Evolutionary conservation across 2,797 vertebrate species (phyloP).

Genomic region (Rhabdomys pumilio): DNA sequence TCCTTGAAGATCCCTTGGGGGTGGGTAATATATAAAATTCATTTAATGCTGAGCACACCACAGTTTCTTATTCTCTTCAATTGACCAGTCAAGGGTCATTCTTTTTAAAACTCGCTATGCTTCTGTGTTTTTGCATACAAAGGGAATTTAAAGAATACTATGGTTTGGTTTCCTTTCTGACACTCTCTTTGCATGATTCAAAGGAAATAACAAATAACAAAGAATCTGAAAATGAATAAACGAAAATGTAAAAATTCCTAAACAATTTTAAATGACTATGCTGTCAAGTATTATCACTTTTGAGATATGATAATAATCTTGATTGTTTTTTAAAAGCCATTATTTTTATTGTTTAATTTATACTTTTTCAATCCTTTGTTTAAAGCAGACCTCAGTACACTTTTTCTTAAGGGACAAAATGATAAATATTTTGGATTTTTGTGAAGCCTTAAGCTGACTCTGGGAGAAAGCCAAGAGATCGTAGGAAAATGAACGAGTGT

Average conservation of each 20-base stretch:
- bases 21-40: background rate
- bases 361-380: background rate
- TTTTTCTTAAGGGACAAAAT: conserved; percentile 54
- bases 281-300: conserved; percentile 8
- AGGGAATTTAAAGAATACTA: conserved; percentile 48
- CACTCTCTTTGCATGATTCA: conserved; percentile 52
- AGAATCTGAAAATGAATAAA: conserved; percentile 36
- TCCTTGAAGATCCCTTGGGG: background rate
- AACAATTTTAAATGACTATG: conserved; percentile 42
- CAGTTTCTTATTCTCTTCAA: background rate
- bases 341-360: background rate
- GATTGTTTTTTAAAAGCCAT: conserved; percentile 34
- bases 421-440: conserved; percentile 50
- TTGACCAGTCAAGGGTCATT: background rate
- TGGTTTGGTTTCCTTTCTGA: conserved; percentile 24
- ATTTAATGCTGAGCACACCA: background rate
- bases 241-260: background rate
- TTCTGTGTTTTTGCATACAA: conserved; percentile 31
- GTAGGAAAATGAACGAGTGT: background rate
- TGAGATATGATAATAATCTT: background rate
- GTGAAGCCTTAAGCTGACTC: background rate
- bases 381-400: background rate
- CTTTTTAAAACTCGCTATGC: background rate
- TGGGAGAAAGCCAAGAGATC: conserved; percentile 23
- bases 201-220: conserved; percentile 64